A percentile compares a stretch with the other conserved stretches of the same genome.
These are phyloP conservation scores for Steatocranus sp. DNA, from an alignment of 2,797 vertebrate genomes.

Conservation along the genomic window DNA sequence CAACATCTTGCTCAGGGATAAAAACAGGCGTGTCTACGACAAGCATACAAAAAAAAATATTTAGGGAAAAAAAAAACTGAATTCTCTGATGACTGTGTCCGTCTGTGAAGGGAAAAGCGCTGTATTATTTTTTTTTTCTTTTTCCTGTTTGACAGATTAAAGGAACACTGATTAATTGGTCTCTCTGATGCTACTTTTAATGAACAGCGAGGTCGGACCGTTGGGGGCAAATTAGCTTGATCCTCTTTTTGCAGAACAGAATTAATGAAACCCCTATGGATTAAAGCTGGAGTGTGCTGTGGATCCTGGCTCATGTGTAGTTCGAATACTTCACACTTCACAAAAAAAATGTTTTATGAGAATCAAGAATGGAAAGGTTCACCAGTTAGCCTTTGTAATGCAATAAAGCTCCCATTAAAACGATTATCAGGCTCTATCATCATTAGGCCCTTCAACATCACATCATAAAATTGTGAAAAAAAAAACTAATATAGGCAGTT, in stretches of 20 bases:
- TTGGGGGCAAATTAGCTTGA: slow-evolving; percentile 74
- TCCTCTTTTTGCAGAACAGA: slow-evolving; percentile 67
- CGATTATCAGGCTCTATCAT: slow-evolving; percentile 38
- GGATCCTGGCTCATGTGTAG: slow-evolving; percentile 32
- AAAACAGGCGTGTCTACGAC: background rate
- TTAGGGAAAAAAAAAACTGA: background rate
- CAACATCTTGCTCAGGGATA: background rate
- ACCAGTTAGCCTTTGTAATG: slow-evolving; percentile 26
- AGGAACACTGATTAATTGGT: slow-evolving; percentile 76
- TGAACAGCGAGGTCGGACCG: slow-evolving; percentile 70
- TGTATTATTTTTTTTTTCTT: background rate
- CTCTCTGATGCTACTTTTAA: slow-evolving; percentile 75
- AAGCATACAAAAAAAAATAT: slow-evolving; percentile 2
- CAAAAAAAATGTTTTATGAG: slow-evolving; percentile 34
- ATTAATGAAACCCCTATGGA: slow-evolving; percentile 72
- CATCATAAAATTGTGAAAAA: background rate
- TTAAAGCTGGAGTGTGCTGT: slow-evolving; percentile 45
- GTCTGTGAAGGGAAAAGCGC: slow-evolving; percentile 25
- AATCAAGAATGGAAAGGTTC: slow-evolving; percentile 15
- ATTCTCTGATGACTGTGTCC: slow-evolving; percentile 53
- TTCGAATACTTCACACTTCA: background rate
- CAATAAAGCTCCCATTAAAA: slow-evolving; percentile 34
- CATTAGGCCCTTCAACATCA: slow-evolving; percentile 2
- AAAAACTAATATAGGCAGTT: background rate
- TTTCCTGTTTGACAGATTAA: slow-evolving; percentile 63